Evolutionary conservation across 2,113 vertebrate species (phyloP).

Genomic region (Pedetes capensis): DNA sequence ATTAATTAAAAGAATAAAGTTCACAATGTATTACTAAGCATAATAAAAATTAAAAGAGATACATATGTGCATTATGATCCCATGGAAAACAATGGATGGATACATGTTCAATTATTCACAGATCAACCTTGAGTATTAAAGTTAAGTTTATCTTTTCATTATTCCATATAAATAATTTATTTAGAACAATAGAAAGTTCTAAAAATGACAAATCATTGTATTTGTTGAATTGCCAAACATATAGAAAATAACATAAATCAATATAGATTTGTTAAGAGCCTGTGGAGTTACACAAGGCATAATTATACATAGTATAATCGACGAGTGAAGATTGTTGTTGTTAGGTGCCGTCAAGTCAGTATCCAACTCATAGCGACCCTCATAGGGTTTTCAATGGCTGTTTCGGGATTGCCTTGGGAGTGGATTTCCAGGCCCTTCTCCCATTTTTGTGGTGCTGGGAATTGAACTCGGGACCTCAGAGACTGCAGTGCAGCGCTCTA

Average conservation of each 20-base stretch:
- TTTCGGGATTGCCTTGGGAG: no score
- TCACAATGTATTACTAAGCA: background rate
- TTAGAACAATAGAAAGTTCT: background rate
- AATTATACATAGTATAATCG: background rate
- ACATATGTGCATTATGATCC: background rate
- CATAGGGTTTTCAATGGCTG: no score
- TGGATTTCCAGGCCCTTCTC: no score
- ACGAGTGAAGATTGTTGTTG: no score
- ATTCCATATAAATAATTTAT: no score
- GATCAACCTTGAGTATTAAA: background rate
- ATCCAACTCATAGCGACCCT: no score
- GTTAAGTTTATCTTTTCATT: slow-evolving; percentile 7
- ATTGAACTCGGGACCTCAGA: no score
- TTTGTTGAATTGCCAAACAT: background rate
- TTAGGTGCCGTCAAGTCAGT: no score
- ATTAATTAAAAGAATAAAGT: background rate
- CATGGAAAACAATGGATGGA: background rate
- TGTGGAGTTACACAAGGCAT: background rate
- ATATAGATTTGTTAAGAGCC: background rate
- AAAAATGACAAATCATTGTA: background rate
- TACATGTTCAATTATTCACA: background rate
- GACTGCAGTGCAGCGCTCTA: no score
- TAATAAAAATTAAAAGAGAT: background rate
- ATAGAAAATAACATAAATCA: background rate
- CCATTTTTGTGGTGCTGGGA: no score